Evolutionary conservation across 2,797 vertebrate genomes (phyloP).

Genomic region (Buceros bicornis): DNA sequence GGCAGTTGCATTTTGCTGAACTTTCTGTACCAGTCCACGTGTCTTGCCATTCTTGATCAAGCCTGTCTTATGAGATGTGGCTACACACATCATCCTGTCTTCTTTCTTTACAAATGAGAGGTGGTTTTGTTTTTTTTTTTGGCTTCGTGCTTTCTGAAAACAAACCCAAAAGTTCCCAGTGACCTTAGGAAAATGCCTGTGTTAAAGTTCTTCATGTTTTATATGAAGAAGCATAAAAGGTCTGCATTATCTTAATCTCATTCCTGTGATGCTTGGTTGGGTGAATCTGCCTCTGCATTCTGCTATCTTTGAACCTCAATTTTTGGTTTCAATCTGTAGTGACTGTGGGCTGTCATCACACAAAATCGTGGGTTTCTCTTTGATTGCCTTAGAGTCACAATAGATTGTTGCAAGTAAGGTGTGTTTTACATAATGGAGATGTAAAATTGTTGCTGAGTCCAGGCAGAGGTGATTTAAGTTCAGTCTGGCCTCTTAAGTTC

Average conservation of each 20-base stretch:
- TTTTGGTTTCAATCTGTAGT: neutral
- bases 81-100: neutral
- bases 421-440: neutral
- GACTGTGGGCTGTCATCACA: neutral
- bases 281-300: neutral
- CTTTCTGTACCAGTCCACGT: neutral
- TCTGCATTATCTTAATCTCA: neutral
- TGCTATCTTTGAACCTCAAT: neutral
- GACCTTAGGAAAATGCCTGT: neutral
- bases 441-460: neutral
- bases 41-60: neutral
- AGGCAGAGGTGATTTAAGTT: neutral
- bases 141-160: neutral
- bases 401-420: neutral
- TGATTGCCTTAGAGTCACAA: neutral
- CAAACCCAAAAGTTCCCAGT: neutral
- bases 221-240: neutral
- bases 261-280: fast-evolving
- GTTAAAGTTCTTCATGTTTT: neutral
- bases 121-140: neutral
- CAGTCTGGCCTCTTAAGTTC: neutral
- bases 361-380: neutral
- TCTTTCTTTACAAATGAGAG: neutral
- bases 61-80: neutral
- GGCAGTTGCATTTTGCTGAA: neutral